Evolutionary conservation across 1,140 invertebrate genomes (phyloP), one percentile per base, ranked within the genome.

Genomic region (Drosophila ironensis): DNA sequence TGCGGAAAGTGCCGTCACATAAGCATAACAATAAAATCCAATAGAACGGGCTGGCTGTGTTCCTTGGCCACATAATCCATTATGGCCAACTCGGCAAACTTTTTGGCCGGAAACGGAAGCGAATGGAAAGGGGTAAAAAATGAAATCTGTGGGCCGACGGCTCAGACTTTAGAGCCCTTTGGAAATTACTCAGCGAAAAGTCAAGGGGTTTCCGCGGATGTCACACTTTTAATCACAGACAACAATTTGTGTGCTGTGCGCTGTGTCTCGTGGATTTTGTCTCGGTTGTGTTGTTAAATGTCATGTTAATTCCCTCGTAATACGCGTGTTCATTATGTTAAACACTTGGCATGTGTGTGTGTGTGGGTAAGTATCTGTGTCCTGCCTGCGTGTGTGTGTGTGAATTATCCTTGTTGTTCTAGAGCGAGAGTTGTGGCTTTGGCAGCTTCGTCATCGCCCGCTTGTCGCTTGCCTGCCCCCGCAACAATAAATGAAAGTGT

Each of bases 241-340:
- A 57, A 50, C 42, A 69, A 69, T 38, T 63, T 69, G 63, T 57
- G 59, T 59, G 52, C 16, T 46, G 14, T 61, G 52, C 41, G 30
- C 30, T 12, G n/a, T n/a, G 41, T 20, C 56, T 27, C 20, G 41
- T 37, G 56, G 64, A 45, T 70, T 70, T 52, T 47, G 54, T 61
- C 57, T 53, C 48, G 60, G 68, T 72, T 27, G 33, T 59, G 67
- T 81, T 80, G 74, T 86, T 86, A 72, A 80, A 69, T 87, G 80
- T 72, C 74, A 86, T 86, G 80, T 86, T 86, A 80, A 86, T 80
- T 68, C 75, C 46, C 47, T 68, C 51, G 81, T 80, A 87, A 87
- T 86, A 75, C 81, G 72, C 80, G 45, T 86, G 67, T 86, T 87
- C 81, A 86, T 86, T 86, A 86, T 86, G 80, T 80, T 86, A 86